Percentiles rank a stretch among this genome's conserved stretches.
phyloP scores from a whole-genome alignment of 2,888 invertebrate species.

The Melieria picta region DNA sequence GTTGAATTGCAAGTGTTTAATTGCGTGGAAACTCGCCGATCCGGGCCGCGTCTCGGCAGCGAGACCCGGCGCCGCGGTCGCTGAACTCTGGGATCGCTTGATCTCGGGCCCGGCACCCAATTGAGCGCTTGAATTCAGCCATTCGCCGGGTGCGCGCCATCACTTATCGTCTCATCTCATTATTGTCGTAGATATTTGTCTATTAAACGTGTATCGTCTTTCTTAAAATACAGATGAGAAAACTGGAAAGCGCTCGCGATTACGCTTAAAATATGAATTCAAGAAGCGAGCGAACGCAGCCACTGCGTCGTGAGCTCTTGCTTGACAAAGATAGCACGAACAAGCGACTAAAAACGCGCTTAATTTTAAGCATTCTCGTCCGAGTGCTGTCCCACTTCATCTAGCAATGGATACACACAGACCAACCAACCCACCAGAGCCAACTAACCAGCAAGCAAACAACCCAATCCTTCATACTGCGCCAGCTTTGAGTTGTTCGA shows the following conservation, averaged over 20 bases:
- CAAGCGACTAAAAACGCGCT: no score
- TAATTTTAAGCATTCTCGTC: no score
- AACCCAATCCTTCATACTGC: no score
- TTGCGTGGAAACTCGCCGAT: conserved; percentile 3
- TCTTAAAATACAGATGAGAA: conserved; percentile 53
- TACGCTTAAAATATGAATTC: conserved; percentile 38
- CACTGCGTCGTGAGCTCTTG: not conserved
- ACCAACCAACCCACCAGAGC: no score
- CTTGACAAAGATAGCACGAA: no score
- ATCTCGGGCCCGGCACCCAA: not conserved
- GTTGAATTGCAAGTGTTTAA: conserved; percentile 18
- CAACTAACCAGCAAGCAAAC: no score
- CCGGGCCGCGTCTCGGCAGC: no score
- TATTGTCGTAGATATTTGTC: conserved; percentile 41
- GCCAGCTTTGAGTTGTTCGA: no score
- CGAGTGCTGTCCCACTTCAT: no score
- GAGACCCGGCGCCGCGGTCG: no score
- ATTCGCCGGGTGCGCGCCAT: conserved; percentile 18
- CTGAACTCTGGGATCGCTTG: no score
- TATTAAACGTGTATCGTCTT: conserved; percentile 42
- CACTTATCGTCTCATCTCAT: conserved; percentile 25
- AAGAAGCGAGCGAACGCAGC: not conserved
- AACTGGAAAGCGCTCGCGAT: conserved; percentile 51
- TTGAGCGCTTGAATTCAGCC: conserved; percentile 1
- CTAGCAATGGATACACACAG: no score